phyloP scores from a whole-genome alignment of 2,888 invertebrate genomes.

The Sarcophaga rosellei region DNA sequence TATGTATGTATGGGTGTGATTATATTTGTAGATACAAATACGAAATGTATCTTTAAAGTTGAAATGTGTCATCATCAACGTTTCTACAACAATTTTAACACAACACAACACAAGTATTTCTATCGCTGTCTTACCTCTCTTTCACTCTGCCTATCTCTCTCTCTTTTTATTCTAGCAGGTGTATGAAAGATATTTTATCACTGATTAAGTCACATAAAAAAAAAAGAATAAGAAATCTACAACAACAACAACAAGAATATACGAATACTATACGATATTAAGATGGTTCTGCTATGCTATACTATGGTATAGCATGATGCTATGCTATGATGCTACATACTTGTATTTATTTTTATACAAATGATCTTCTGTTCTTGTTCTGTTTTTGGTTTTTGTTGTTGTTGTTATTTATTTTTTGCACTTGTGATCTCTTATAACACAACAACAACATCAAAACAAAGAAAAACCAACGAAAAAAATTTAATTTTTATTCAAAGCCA shows the following conservation, averaged over 20 bases:
- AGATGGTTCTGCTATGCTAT: too few relatives aligned
- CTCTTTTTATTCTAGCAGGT: slow-evolving; percentile 23
- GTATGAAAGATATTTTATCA: slow-evolving; percentile 53
- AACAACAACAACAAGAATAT: neutral
- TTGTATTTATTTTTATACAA: slow-evolving; percentile 50
- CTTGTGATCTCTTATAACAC: neutral
- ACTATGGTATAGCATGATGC: too few relatives aligned
- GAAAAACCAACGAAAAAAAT: neutral
- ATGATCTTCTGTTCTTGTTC: slow-evolving; percentile 9
- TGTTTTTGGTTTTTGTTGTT: neutral
- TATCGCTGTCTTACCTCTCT: too few relatives aligned
- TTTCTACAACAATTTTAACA: slow-evolving; percentile 54
- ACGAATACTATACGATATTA: too few relatives aligned
- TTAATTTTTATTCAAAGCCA: neutral
- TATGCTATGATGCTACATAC: neutral
- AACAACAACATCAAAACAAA: neutral
- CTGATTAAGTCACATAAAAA: slow-evolving; percentile 53
- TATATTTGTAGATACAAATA: too few relatives aligned
- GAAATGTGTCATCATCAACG: slow-evolving; percentile 63
- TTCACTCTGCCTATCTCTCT: too few relatives aligned
- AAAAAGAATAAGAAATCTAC: neutral
- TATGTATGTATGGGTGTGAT: too few relatives aligned
- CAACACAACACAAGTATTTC: slow-evolving; percentile 32
- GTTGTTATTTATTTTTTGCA: neutral
- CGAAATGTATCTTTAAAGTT: slow-evolving; percentile 57